Percentiles rank a stretch among this genome's conserved stretches.
These are phyloP conservation scores for Coracopsis vasa DNA, from an alignment of 2,113 vertebrate species.

Conservation along the genomic window DNA sequence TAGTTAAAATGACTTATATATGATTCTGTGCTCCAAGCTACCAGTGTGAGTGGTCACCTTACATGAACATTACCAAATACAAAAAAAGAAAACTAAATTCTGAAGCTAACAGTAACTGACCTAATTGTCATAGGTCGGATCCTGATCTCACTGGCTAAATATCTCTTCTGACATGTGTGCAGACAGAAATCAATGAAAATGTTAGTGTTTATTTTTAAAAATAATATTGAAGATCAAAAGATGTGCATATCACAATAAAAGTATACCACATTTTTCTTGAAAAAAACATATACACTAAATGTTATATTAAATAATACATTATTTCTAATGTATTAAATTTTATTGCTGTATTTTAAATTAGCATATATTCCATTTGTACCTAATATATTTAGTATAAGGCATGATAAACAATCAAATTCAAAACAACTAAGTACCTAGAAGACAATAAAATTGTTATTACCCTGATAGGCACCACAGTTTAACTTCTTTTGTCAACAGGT, in stretches of 20 bases:
- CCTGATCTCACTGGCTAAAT: not conserved
- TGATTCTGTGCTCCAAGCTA: not conserved
- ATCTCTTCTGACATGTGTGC: not conserved
- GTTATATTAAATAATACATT: not conserved
- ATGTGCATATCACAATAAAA: not conserved
- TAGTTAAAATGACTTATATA: not conserved
- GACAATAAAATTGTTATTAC: not conserved
- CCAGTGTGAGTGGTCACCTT: not conserved
- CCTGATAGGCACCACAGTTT: not conserved
- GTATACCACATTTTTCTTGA: not conserved
- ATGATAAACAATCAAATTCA: not conserved
- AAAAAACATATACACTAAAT: not conserved
- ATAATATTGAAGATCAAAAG: not conserved
- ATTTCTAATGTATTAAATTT: not conserved
- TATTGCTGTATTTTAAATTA: not conserved
- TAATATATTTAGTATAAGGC: not conserved
- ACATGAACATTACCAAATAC: not conserved
- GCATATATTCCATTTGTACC: not conserved
- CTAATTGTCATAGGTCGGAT: not conserved
- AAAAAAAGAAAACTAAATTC: not conserved
- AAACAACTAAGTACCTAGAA: not conserved
- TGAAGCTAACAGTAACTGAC: not conserved
- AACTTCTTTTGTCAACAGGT: not conserved
- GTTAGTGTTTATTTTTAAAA: not conserved
- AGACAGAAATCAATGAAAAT: not conserved